Conservation (phyloP, 2,888 invertebrate species). For the Ectobius pallidus region DNA sequence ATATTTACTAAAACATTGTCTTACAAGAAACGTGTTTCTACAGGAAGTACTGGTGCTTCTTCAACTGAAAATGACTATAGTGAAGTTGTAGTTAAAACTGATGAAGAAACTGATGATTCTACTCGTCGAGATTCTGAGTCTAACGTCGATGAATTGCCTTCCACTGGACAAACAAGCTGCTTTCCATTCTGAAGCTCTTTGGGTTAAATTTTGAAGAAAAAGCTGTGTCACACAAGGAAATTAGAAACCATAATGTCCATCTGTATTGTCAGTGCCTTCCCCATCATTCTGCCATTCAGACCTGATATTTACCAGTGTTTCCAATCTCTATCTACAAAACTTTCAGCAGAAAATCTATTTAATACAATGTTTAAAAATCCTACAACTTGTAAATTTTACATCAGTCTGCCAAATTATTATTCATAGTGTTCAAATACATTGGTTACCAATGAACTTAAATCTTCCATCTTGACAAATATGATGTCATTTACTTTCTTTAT, state of each 20-base stretch:
- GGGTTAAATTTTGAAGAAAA: no score
- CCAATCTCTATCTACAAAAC: background rate
- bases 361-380: no score
- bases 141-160: constrained; percentile 15
- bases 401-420: no score
- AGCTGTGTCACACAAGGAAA: background rate
- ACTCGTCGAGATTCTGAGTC: background rate
- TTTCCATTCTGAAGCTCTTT: constrained; percentile 32
- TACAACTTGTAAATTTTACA: no score
- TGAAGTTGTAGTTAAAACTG: background rate
- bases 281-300: constrained; percentile 14
- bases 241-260: no score
- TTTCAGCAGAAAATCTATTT: no score
- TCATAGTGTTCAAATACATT: no score
- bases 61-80: constrained; percentile 8
- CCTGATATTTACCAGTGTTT: constrained; percentile 25
- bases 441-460: no score
- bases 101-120: background rate
- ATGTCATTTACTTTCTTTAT: no score
- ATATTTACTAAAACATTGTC: no score
- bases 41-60: constrained; percentile 7
- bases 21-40: background rate
- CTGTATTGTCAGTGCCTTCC: constrained; percentile 38
- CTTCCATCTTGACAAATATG: no score
- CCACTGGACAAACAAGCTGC: constrained; percentile 27